Percentiles rank a stretch among this genome's conserved stretches.
phyloP scores from a whole-genome alignment of 64 coral and sea anemone species.

The Porites australiensis region DNA sequence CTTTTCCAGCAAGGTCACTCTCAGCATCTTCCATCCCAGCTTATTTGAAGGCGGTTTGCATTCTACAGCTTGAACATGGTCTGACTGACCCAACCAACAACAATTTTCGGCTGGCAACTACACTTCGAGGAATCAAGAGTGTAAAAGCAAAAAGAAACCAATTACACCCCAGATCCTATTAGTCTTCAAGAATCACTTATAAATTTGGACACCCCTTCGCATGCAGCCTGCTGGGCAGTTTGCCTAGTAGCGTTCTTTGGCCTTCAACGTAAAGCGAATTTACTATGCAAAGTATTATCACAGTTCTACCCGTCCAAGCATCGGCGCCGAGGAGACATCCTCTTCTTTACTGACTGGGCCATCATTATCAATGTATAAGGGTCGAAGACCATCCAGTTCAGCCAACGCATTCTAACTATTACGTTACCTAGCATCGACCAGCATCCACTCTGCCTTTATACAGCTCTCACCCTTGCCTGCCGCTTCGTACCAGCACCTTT shows the following conservation, averaged over 20 bases:
- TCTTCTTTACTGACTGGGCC: background rate
- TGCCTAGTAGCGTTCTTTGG: background rate
- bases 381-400: background rate
- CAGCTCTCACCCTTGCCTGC: background rate
- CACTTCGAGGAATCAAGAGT: background rate
- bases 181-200: background rate
- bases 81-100: conserved; percentile 1
- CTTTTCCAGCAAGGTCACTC: too few relatives aligned
- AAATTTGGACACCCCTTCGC: background rate
- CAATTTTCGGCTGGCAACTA: background rate
- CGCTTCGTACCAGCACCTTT: background rate
- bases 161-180: background rate
- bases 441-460: background rate
- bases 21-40: too few relatives aligned
- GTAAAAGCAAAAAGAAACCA: background rate
- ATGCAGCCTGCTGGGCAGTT: background rate
- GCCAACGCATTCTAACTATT: background rate
- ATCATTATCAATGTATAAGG: background rate
- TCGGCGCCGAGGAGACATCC: background rate
- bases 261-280: background rate
- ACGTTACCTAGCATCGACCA: background rate
- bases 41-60: too few relatives aligned
- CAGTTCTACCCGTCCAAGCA: background rate
- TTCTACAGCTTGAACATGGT: background rate
- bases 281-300: background rate